These are phyloP conservation scores for Oreonectes daqikongensis DNA, from an alignment of 2,797 vertebrate genomes.

Conservation along the genomic window DNA sequence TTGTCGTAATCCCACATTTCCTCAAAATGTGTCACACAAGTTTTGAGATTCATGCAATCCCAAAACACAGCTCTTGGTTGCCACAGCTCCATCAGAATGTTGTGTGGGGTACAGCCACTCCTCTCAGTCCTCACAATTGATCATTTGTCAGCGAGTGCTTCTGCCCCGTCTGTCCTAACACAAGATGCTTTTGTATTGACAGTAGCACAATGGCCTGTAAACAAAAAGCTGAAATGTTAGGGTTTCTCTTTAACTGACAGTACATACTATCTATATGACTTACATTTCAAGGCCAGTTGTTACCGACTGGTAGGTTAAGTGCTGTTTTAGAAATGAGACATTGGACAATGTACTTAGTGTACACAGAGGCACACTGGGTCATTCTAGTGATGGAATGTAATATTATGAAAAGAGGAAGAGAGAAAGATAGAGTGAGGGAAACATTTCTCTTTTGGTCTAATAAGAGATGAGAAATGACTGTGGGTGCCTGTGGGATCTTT, in stretches of 20 bases:
- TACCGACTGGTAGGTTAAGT: slow-evolving; percentile 11
- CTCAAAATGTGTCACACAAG: background rate
- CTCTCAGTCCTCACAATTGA: background rate
- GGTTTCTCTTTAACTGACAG: slow-evolving; percentile 29
- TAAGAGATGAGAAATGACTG: slow-evolving; percentile 15
- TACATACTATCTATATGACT: background rate
- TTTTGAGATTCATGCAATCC: too few species aligned
- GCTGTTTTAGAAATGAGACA: slow-evolving; percentile 24
- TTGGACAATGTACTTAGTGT: slow-evolving; percentile 41
- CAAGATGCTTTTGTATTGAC: slow-evolving; percentile 5
- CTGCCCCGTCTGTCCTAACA: background rate
- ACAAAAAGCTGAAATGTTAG: slow-evolving; percentile 6
- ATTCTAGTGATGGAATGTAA: slow-evolving; percentile 41
- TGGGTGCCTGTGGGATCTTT: background rate
- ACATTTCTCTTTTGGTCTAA: slow-evolving; percentile 33
- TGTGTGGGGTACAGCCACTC: background rate
- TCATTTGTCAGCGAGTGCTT: slow-evolving; percentile 7
- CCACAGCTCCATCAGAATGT: slow-evolving; percentile 17
- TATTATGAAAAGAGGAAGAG: slow-evolving; percentile 33
- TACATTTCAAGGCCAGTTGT: slow-evolving; percentile 5
- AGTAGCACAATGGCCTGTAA: slow-evolving; percentile 1
- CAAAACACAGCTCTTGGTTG: background rate
- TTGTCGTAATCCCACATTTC: background rate
- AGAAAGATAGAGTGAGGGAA: slow-evolving; percentile 19
- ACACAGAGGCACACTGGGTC: slow-evolving; percentile 31